Percentiles rank a stretch among this genome's conserved stretches.
These are phyloP conservation scores for Microctenopoma steveboyesi DNA, from an alignment of 2,797 vertebrate genomes.

Conservation along the genomic window DNA sequence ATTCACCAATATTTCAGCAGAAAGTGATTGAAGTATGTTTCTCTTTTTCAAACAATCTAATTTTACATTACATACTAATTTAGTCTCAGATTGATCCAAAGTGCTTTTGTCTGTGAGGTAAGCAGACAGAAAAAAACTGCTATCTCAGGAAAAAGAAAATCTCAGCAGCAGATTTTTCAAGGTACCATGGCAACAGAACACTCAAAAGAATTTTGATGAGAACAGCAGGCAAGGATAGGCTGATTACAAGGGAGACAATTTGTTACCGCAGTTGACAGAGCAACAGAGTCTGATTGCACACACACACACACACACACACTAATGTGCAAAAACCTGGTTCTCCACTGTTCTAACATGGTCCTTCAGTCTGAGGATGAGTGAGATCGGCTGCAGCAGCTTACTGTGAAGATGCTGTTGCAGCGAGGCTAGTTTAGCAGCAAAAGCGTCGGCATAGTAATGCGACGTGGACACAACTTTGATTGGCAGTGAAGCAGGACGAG, in stretches of 20 bases:
- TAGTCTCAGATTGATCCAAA: slow-evolving; percentile 58
- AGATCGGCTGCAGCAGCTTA: slow-evolving; percentile 30
- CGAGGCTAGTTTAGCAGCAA: slow-evolving; percentile 34
- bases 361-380: slow-evolving; percentile 46
- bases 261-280: slow-evolving; percentile 78
- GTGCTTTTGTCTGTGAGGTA: slow-evolving; percentile 61
- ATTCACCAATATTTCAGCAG: slow-evolving; percentile 30
- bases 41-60: slow-evolving; percentile 30
- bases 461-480: slow-evolving; percentile 51
- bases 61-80: slow-evolving; percentile 58
- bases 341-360: slow-evolving; percentile 37
- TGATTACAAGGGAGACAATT: slow-evolving; percentile 83
- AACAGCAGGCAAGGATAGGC: slow-evolving; percentile 75
- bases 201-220: slow-evolving; percentile 86
- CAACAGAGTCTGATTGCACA: slow-evolving; percentile 75
- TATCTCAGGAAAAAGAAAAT: slow-evolving; percentile 59
- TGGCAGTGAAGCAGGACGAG: slow-evolving; percentile 49
- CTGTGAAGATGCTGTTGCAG: slow-evolving; percentile 43
- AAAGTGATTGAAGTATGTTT: slow-evolving; percentile 2
- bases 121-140: slow-evolving; percentile 56
- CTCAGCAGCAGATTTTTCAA: slow-evolving; percentile 78
- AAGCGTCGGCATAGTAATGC: slow-evolving; percentile 51
- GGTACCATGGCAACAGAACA: slow-evolving; percentile 86
- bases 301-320: slow-evolving; percentile 38
- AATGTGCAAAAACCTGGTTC: slow-evolving; percentile 36